Evolutionary conservation across 2,113 vertebrate genomes (phyloP), one percentile per base, ranked within the genome.

Genomic region (Falco punctatus): DNA sequence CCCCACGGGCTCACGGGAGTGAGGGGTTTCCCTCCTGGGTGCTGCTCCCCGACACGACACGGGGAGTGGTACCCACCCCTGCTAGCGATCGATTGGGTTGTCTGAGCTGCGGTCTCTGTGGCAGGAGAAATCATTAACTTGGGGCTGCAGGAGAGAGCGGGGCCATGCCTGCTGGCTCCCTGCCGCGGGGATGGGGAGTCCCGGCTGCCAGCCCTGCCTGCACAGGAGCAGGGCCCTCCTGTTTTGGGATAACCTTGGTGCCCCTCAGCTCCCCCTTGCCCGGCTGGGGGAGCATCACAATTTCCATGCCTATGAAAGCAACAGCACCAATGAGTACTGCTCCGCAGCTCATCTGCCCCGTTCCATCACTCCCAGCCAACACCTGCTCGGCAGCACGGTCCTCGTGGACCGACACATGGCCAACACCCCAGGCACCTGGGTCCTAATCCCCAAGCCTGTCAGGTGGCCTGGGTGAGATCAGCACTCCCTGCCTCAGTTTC

Each of bases 351-450:
- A 0, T 21, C 46, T 27, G 12, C 6, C 46, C 38, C 62, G 17
- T 54, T 12, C 74, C 70, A 70, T 8, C 74, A 23, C 28, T 33
- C 59, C 21, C 5, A 2, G 15, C 11, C 73, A 64, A 67, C 35
- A n/a, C 19, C 21, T 1, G 0, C 38, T 26, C 6, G 2, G 44
- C 74, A 61, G 48, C 1, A 0, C 2, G 15, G 38, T 70, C 73
- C 70, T 66, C 65, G 0, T 1, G 24, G 78, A 80, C 40, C 13
- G 5, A 19, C 48, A 24, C 4, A 0, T 0, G 15, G 15, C 58
- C 4, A 2, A 10, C 28, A 15, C 26, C 8, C 27, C 52, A 40
- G 28, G 19, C 11, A 27, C 26, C 62, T 0, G 0, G 1, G 3
- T 32, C 23, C 58, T 15, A 14, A 32, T 0, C 2, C 54, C 62